These are phyloP conservation scores for Scaptomyza pallida DNA, from an alignment of 1,140 invertebrate species.

Conservation along the genomic window DNA sequence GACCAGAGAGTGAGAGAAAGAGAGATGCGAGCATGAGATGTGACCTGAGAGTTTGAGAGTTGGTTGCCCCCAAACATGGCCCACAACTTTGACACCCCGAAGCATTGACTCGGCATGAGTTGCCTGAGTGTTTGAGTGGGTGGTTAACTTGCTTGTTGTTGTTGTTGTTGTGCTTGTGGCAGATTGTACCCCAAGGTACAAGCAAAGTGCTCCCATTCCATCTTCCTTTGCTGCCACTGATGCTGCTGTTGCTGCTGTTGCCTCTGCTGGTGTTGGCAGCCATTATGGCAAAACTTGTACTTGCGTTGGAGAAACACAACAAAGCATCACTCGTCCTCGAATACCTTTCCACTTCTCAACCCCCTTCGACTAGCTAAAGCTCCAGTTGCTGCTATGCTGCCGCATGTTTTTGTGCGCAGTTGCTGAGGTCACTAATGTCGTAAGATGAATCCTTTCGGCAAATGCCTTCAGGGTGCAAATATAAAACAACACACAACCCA, in stretches of 20 bases:
- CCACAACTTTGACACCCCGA: constrained; percentile 72
- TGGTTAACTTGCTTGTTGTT: constrained; percentile 52
- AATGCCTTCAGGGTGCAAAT: constrained; percentile 82
- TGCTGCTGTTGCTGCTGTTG: constrained; percentile 8
- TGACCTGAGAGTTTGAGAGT: constrained; percentile 27
- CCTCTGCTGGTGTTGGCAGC: constrained; percentile 62
- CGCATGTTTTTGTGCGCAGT: constrained; percentile 75
- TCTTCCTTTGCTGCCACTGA: too few relatives aligned
- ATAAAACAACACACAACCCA: constrained; percentile 70
- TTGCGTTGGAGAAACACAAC: constrained; percentile 75
- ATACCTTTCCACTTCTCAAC: not conserved
- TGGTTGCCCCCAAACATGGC: constrained; percentile 11
- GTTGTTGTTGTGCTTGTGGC: constrained; percentile 72
- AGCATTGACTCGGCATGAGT: not conserved
- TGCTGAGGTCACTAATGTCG: constrained; percentile 82
- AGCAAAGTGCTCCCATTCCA: constrained; percentile 35
- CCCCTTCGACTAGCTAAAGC: constrained; percentile 1
- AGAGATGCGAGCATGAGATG: constrained; percentile 15
- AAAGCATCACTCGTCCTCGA: constrained; percentile 48
- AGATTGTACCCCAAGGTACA: constrained; percentile 80
- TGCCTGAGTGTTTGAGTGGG: constrained; percentile 9
- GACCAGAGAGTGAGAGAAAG: constrained; percentile 3
- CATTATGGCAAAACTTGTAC: constrained; percentile 80
- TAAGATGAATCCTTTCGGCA: constrained; percentile 83
- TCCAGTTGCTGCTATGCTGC: constrained; percentile 19